Percentiles rank a stretch among this genome's conserved stretches.
These are phyloP conservation scores for Drosophila aff. DNA, from an alignment of 1,140 invertebrate species.

Conservation along the genomic window DNA sequence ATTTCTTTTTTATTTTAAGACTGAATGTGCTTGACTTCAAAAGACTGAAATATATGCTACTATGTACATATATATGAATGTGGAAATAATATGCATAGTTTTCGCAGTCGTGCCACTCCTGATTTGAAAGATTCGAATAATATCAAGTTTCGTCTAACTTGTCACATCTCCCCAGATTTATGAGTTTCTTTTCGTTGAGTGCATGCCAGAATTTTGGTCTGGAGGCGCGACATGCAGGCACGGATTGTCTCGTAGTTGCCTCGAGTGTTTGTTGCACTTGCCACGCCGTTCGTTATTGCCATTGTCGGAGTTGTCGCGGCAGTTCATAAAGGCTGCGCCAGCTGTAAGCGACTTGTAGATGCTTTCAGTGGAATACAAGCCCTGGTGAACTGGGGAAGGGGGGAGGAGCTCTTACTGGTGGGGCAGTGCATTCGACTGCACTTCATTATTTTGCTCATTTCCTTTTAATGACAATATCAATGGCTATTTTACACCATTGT, in stretches of 20 bases:
- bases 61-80: not conserved
- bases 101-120: not conserved
- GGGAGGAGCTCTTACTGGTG: not conserved
- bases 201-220: slow-evolving; percentile 26
- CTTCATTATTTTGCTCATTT: slow-evolving; percentile 80
- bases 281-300: slow-evolving; percentile 30
- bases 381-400: not conserved
- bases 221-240: slow-evolving; percentile 25
- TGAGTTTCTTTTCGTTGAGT: not conserved
- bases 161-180: not conserved
- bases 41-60: too few species aligned
- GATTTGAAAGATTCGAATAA: not conserved
- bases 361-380: slow-evolving; percentile 12
- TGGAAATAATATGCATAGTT: not conserved
- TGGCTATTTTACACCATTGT: slow-evolving; percentile 76
- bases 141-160: not conserved
- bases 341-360: slow-evolving; percentile 56
- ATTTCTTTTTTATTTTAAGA: not conserved
- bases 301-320: slow-evolving; percentile 46
- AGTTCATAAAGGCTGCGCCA: slow-evolving; percentile 65
- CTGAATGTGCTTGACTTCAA: not conserved
- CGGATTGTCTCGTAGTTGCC: slow-evolving; percentile 34
- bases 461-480: slow-evolving; percentile 81
- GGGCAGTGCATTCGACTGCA: slow-evolving; percentile 54
- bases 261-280: slow-evolving; percentile 45